These are phyloP conservation scores for Hyles vespertilio DNA, from an alignment of 1,140 invertebrate genomes.

Conservation along the genomic window DNA sequence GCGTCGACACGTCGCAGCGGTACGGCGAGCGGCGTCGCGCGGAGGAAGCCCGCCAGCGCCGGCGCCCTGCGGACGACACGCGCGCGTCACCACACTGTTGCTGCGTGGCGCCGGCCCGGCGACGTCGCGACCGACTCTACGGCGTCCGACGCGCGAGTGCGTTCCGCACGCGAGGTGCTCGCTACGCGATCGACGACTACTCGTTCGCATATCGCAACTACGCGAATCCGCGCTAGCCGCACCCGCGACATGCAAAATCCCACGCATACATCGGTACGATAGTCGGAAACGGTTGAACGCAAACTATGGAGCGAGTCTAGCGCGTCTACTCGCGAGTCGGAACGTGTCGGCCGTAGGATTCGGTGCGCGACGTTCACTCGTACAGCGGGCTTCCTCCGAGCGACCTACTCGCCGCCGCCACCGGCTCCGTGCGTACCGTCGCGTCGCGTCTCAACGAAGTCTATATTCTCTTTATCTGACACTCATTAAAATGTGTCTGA, in stretches of 20 bases:
- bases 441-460: no score
- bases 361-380: constrained; percentile 1
- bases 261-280: background rate
- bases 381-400: constrained; percentile 30
- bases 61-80: constrained; percentile 41
- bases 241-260: background rate
- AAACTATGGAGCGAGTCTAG: background rate
- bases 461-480: no score
- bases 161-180: no score
- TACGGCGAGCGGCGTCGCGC: constrained; percentile 52
- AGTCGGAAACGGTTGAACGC: background rate
- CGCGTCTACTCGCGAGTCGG: constrained; percentile 7
- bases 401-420: constrained; percentile 8
- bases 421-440: no score
- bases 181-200: no score
- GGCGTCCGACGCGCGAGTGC: no score
- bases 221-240: background rate
- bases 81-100: constrained; percentile 5
- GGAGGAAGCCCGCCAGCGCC: constrained; percentile 52
- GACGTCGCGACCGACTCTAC: no score
- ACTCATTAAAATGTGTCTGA: no score
- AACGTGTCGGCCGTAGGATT: background rate
- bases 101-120: no score
- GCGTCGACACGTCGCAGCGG: constrained; percentile 52
- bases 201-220: no score